These are phyloP conservation scores for Parazoanthus swiftii DNA, from an alignment of 92 coral and sea anemone species.

Conservation along the genomic window DNA sequence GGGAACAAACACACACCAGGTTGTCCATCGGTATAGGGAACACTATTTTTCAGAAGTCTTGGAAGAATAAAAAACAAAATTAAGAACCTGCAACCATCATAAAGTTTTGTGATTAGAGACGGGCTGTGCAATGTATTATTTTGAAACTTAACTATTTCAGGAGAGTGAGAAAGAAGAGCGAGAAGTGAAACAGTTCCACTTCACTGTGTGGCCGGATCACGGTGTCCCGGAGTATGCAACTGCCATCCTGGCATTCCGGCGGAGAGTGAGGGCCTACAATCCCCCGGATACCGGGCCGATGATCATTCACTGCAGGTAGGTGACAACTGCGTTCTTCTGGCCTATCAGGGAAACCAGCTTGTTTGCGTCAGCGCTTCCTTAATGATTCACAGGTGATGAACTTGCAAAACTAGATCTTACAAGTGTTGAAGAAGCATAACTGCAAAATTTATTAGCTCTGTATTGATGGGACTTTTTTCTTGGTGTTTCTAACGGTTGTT, in stretches of 20 bases:
- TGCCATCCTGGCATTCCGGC: constrained; percentile 89
- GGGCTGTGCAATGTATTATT: not conserved
- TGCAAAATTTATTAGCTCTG: no score
- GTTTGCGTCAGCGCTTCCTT: not conserved
- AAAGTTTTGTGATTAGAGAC: not conserved
- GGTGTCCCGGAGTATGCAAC: constrained; percentile 99
- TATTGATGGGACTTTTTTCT: no score
- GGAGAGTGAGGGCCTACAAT: constrained; percentile 90
- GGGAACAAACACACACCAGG: no score
- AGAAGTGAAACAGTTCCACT: constrained; percentile 94
- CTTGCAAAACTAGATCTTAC: not conserved
- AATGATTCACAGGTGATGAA: not conserved
- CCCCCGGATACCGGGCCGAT: constrained; percentile 92
- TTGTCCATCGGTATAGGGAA: no score
- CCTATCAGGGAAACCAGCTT: not conserved
- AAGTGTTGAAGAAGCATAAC: not conserved
- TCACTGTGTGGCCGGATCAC: constrained; percentile 99
- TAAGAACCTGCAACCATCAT: no score
- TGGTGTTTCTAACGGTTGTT: no score
- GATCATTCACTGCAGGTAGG: constrained; percentile 93
- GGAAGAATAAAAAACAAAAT: no score
- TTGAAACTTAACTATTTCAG: constrained; percentile 35
- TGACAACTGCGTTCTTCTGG: not conserved
- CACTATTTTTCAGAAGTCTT: no score
- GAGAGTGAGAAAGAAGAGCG: constrained; percentile 97